phyloP scores from a whole-genome alignment of 1,140 invertebrate species.

The Oscheius sp. region DNA sequence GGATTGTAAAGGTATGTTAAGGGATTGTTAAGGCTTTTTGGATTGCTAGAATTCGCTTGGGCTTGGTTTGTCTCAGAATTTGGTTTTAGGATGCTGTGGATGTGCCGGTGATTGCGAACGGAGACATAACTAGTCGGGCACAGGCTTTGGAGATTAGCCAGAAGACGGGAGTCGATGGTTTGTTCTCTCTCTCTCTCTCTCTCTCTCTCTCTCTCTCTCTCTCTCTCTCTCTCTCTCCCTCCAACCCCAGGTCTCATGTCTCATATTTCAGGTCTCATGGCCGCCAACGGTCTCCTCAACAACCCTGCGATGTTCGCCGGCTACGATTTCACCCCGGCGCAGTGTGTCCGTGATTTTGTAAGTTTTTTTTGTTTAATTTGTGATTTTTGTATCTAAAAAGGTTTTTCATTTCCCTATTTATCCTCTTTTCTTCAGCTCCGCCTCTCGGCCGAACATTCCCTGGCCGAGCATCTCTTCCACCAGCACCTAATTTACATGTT shows the following conservation, averaged over 20 bases:
- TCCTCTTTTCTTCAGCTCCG: conserved; percentile 4
- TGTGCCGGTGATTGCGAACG: conserved; percentile 86
- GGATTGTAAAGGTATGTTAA: conserved; percentile 50
- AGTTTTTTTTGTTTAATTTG: conserved; percentile 54
- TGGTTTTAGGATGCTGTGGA: conserved; percentile 69
- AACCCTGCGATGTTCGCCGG: conserved; percentile 86
- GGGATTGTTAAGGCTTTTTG: not conserved
- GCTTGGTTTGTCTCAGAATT: too few relatives aligned
- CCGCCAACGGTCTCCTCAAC: conserved; percentile 79
- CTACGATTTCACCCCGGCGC: conserved; percentile 69
- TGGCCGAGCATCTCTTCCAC: conserved; percentile 24
- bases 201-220: too few relatives aligned
- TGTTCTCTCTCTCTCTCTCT: conserved; percentile 12
- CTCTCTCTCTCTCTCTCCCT: too few relatives aligned
- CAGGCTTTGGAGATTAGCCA: conserved; percentile 72
- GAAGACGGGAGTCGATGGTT: conserved; percentile 73
- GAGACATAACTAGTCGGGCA: conserved; percentile 74
- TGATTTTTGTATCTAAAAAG: not conserved
- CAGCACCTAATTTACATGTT: conserved; percentile 41
- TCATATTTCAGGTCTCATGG: conserved; percentile 75
- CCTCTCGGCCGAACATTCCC: not conserved
- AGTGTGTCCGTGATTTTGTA: conserved; percentile 82
- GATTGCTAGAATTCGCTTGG: not conserved
- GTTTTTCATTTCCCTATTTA: not conserved
- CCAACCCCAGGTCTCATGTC: too few relatives aligned